Base-by-base conservation (phyloP, 2,888 invertebrate species). In the Plagodis dolabraria region DNA sequence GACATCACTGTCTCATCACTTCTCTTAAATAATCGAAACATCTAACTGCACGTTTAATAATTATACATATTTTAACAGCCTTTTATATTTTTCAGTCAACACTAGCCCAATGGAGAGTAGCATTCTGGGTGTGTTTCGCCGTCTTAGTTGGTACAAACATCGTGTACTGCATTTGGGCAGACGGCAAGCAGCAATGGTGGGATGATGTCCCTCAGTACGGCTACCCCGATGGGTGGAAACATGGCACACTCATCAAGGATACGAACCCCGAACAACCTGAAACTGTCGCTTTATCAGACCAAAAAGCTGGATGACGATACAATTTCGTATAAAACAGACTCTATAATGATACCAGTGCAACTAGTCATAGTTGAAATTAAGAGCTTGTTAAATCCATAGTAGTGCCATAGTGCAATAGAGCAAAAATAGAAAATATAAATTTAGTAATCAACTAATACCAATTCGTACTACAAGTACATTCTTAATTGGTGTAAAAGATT, bases 141-240 rank as follows among this genome's bases (percentile, higher is more conserved):
- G 94, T 96, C 2, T 91, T 96, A 54, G 80, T 94, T 0, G 82
- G 93, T 0, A 95, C 96, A 0, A 95, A 95, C 75, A 68, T 95
- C 0, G 85, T 96, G 0, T 96, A 95, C 82, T 83, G 94, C 36
- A 73, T 95, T 43, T 95, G 94, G 83, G 96, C 95, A 0, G 95
- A 95, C 57, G 96, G 95, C 0, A 94, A 96, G 59, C 94, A 95
- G 45, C 95, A 96, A 71, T 93, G 94, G 77, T 96, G 96, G 96
- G 96, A 96, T 73, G 93, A 95, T 67, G 93, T 94, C 0, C 79
- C 93, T 7, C 86, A 90, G 56, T 87, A 83, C 57, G 92, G 92
- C 1, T 91, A 91, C 60, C 93, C 91, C 0, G 74, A 78, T 0
- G 83, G 77, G 22, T 91, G 90, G 89, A 89, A 85, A 49, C 86